Conservation (phyloP, 1,140 invertebrate genomes). For the Ephestia elutella region DNA sequence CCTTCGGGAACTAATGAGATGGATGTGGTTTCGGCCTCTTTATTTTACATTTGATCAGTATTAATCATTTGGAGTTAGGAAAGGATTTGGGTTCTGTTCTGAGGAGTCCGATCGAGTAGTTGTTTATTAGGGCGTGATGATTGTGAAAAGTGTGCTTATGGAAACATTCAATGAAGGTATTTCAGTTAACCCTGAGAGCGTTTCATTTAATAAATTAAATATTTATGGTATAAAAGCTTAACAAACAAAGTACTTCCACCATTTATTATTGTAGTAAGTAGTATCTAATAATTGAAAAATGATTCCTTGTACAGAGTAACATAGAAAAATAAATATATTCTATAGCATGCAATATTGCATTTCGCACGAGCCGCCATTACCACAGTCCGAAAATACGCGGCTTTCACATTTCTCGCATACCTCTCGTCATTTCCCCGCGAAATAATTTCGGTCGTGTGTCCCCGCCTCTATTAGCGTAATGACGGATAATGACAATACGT, state of each 20-base stretch:
- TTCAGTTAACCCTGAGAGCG: background rate
- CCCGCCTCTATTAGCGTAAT: constrained; percentile 63
- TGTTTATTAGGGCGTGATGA: background rate
- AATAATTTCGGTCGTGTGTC: constrained; percentile 52
- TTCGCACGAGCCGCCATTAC: constrained; percentile 7
- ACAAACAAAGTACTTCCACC: too few relatives aligned
- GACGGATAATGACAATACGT: constrained; percentile 62
- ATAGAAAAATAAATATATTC: background rate
- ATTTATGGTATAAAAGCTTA: too few relatives aligned
- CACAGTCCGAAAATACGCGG: constrained; percentile 16
- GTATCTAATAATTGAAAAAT: too few relatives aligned
- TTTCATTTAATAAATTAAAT: too few relatives aligned
- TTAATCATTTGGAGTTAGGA: constrained; percentile 9
- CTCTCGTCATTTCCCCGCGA: constrained; percentile 38
- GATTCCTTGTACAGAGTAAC: too few relatives aligned
- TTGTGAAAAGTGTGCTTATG: too few relatives aligned
- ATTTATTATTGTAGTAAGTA: too few relatives aligned
- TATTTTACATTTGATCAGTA: constrained; percentile 16
- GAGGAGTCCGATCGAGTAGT: background rate
- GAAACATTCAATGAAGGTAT: background rate
- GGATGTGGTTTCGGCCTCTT: constrained; percentile 30
- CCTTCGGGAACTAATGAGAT: constrained; percentile 35
- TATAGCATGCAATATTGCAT: background rate
- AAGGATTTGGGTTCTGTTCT: background rate
- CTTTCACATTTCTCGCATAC: constrained; percentile 47